These are phyloP conservation scores for Xylota segnis DNA, from an alignment of 2,888 invertebrate species.

Conservation along the genomic window DNA sequence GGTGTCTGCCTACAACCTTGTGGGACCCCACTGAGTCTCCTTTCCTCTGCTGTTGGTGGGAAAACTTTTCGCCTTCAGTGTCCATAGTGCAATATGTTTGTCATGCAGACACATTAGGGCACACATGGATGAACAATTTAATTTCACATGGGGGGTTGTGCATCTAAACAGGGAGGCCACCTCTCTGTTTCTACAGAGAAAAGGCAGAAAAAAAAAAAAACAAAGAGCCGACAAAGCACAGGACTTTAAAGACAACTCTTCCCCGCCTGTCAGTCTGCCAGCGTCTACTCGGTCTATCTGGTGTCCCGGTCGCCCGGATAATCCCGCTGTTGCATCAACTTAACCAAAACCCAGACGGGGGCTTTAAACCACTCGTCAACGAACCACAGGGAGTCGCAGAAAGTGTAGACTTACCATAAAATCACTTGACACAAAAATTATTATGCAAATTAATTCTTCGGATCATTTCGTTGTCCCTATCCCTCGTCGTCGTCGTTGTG, in stretches of 20 bases:
- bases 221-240: conserved; percentile 57
- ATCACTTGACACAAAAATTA: conserved; percentile 73
- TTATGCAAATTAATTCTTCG: conserved; percentile 69
- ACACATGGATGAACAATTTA: conserved; percentile 73
- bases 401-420: conserved; percentile 46
- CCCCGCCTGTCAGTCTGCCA: conserved; percentile 30
- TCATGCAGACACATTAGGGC: conserved; percentile 67
- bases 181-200: conserved; percentile 1
- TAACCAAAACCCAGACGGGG: conserved; percentile 8
- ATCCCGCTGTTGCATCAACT: conserved; percentile 54
- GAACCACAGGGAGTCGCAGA: conserved; percentile 20
- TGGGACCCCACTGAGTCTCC: not conserved
- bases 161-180: conserved; percentile 21
- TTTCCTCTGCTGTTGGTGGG: not conserved
- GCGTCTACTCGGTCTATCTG: conserved; percentile 40
- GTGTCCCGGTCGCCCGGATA: conserved; percentile 41
- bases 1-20: not conserved
- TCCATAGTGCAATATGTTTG: conserved; percentile 46
- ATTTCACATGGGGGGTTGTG: conserved; percentile 49
- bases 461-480: conserved; percentile 40
- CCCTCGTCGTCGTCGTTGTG: conserved; percentile 15
- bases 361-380: conserved; percentile 15
- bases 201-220: conserved; percentile 30
- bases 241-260: conserved; percentile 45
- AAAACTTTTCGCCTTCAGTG: conserved; percentile 40